Evolutionary conservation across 2,113 vertebrate species (phyloP), one percentile per base, ranked within the genome.

Genomic region (Tragelaphus strepsiceros): DNA sequence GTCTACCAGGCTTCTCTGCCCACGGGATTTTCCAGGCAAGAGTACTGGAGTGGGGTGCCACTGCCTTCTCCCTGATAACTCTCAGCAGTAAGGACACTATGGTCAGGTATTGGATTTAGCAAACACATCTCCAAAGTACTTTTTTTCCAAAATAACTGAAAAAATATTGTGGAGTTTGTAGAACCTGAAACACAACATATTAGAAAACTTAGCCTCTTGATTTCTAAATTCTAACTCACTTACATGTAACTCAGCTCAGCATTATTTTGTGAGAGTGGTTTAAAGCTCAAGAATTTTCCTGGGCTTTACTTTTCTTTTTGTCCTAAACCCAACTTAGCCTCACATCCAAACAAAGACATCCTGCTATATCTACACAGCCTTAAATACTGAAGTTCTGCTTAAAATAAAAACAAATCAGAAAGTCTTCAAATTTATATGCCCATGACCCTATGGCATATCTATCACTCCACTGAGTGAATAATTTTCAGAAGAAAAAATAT

Each of bases 211-310:
- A 10, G 21, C 30, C 22, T 74, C 78, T 83, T 93, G 43, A 67
- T 93, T 95, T 96, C 46, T 84, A 51, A 96, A 61, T 88, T 88
- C n/a, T 88, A 59, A 88, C 32, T 91, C 71, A 96, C 62, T 96
- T 97, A 71, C 15, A 19, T 94, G 39, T 24, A 93, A 51, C 28
- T 54, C 49, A 74, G 35, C 39, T n/a, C 56, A 78, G 5, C 7
- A 10, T 61, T 94, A 85, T 88, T 96, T 87, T 91, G 56, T 67
- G 32, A 94, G 15, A 61, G 10, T 71, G 54, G n/a, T 71, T 71
- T 26, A 13, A 59, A 62, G 39, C 43, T 26, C 59, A 74, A 83
- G 51, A 88, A 93, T 58, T 89, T 62, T 87, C 39, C 56, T 32
- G 30, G 90, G 3, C 59, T 96, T 90, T n/a, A 92, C 3, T 19